Evolutionary conservation across 2,797 vertebrate genomes (phyloP), one percentile per base, ranked within the genome.

Genomic region (Babyrousa celebensis): DNA sequence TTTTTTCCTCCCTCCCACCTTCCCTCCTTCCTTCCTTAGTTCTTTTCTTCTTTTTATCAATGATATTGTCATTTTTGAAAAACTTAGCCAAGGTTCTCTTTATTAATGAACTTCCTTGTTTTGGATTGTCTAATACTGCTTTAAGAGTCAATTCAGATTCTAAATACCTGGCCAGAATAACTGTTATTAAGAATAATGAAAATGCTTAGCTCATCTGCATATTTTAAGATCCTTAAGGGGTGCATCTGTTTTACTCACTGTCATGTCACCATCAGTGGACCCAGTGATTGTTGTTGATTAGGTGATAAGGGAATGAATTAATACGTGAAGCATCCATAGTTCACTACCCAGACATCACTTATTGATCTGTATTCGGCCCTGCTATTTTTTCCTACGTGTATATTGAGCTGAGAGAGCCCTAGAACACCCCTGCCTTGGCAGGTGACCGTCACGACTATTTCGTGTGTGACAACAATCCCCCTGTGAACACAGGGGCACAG

Each of bases 391-490:
- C 21, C 52, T n/a, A 5, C 52, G 48, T 16, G 4, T 12, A 12
- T 68, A 21, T 1, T 67, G 60, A 85, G 1, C 32, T 1, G 3
- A 68, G 36, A 93, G 52, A 85, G 54, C 20, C 23, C 9, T 21
- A 15, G 25, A 21, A 23, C 16, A 85, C 23, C n/a, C 16, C 23
- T 67, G 36, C 29, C n/a, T 52, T 7, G 25, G 20, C 23, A 17
- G 25, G 23, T 4, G 32, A 48, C 54, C 21, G 14, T 32, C 18
- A 25, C 18, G 48, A 15, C 15, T 68, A 36, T 68, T 40, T 27
- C 60, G 5, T 16, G 36, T 4, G 5, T 29, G 25, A 14, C 2
- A 4, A 1, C 36, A 23, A 36, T 16, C 36, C 0, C 1, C 18
- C 83, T 21, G 12, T 52, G 23, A 90, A 68, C 17, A 16, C 1